These are phyloP conservation scores for Lasius fuliginosus DNA, from an alignment of 2,888 invertebrate species.

Conservation along the genomic window DNA sequence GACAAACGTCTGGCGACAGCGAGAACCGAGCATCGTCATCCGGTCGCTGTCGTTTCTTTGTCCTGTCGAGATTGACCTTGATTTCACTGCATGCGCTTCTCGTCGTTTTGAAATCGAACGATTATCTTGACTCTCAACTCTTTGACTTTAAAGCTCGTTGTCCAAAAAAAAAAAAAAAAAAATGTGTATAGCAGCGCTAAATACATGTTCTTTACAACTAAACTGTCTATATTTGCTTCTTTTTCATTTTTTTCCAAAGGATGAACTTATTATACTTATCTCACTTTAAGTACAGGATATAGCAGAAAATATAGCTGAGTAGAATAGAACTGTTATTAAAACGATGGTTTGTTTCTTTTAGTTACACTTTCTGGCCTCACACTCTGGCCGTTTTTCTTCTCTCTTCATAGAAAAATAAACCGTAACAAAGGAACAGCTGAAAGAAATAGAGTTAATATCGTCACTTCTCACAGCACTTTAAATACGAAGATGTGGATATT, in stretches of 20 bases:
- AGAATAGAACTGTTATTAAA: slow-evolving; percentile 5
- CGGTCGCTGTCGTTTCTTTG: slow-evolving; percentile 54
- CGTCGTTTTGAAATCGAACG: background rate
- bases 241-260: background rate
- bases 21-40: slow-evolving; percentile 18
- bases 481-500: background rate
- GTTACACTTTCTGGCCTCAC: background rate
- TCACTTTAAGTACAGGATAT: background rate
- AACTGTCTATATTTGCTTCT: background rate
- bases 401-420: background rate
- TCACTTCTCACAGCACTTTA: too few relatives aligned
- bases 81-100: slow-evolving; percentile 26
- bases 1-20: slow-evolving; percentile 11
- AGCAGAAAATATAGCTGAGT: background rate
- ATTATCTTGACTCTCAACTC: slow-evolving; percentile 7
- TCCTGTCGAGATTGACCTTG: slow-evolving; percentile 51
- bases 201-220: background rate
- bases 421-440: too few relatives aligned
- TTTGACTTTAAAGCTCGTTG: slow-evolving; percentile 1
- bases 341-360: background rate
- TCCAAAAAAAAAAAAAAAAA: background rate
- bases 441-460: background rate
- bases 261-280: background rate
- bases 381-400: background rate
- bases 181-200: background rate